Evolutionary conservation across 1,140 invertebrate species (phyloP), one percentile per base, ranked within the genome.

Genomic region (Bombus balteatus): DNA sequence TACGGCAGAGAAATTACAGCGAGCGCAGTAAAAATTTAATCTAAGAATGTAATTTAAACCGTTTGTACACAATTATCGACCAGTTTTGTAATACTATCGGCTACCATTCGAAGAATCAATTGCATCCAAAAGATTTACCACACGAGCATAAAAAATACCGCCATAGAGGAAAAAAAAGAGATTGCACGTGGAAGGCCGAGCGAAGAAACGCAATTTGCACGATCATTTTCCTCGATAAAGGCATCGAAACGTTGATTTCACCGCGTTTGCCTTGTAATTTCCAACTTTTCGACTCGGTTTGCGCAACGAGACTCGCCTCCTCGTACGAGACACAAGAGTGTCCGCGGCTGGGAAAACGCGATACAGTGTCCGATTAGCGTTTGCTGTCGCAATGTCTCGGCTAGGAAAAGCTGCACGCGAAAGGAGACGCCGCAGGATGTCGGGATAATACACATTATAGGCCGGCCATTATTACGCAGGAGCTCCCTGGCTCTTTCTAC

Each of bases 361-460:
- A 74, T 66, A 12, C 72, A 59, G 32, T 53, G 66, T 34, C 53
- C 89, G 80, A 89, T 87, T 68, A 86, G 37, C 47, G 34, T 18
- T 15, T 62, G 57, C 53, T 90, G 88, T 90, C 86, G 86, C 87
- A 90, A 90, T 34, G 70, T 66, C 59, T 12, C 43, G 65, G 75
- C 74, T 81, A 83, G 78, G 83, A 90, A 87, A 86, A 85, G 80
- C 74, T 32, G 84, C 68, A 88, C 65, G 86, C 82, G 32, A 53
- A 85, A 90, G 86, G 68, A 88, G 88, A 68, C 89, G 65, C 73
- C 62, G 72, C 65, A 89, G 89, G 89, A 90, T 90, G 89, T 90
- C 86, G 75, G 83, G 83, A 90, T 90, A 90, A 90, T 90, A 90
- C 88, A 81, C 83, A 90, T 90, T 90, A 90, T 83, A 83, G 88